These are phyloP conservation scores for Barypeithes pellucidus DNA, from an alignment of 2,888 invertebrate species.

Conservation along the genomic window DNA sequence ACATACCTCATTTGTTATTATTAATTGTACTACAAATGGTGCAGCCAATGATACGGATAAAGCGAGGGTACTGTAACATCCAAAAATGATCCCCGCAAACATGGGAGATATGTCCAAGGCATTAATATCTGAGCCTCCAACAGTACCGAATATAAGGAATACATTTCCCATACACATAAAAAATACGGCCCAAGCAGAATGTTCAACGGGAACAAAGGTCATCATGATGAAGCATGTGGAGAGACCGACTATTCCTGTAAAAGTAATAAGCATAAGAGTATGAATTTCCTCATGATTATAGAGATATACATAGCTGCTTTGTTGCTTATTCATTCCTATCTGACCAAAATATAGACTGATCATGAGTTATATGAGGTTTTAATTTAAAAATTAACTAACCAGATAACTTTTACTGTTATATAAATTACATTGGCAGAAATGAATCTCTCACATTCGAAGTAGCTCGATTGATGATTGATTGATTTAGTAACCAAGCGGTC, in stretches of 20 bases:
- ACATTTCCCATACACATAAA: conserved; percentile 21
- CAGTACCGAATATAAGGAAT: background rate
- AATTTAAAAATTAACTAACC: no score
- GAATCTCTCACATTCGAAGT: no score
- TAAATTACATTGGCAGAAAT: no score
- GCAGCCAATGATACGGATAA: conserved; percentile 26
- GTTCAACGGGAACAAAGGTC: conserved; percentile 33
- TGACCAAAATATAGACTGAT: no score
- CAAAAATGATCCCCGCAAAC: conserved; percentile 41
- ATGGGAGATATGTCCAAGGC: conserved; percentile 37
- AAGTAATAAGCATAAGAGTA: background rate
- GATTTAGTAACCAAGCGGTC: no score
- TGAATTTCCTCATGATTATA: no score
- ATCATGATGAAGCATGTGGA: conserved; percentile 10
- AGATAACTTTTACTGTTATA: no score
- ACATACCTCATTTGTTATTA: conserved; percentile 34
- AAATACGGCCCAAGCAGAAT: conserved; percentile 14
- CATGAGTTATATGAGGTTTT: no score
- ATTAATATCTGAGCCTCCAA: conserved; percentile 31
- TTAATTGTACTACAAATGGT: conserved; percentile 34
- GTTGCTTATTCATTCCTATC: no score
- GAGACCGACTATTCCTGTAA: conserved; percentile 22
- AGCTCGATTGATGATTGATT: no score
- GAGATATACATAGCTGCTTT: no score
- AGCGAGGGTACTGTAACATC: conserved; percentile 11